Conservation (phyloP, 2,888 invertebrate genomes). For the Amphipyra berbera region DNA sequence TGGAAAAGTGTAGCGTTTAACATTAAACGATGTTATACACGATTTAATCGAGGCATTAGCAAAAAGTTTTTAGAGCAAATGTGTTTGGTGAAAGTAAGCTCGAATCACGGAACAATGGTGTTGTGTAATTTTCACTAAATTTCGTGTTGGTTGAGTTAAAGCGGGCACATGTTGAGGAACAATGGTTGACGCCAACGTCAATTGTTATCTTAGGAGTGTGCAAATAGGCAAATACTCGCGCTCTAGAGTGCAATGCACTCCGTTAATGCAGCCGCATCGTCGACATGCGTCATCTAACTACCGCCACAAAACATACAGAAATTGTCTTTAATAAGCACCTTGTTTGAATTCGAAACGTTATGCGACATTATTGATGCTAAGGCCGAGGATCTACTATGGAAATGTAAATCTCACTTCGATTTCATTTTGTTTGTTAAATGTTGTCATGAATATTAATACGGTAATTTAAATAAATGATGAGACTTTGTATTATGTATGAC, state of each 20-base stretch:
- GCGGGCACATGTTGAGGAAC: constrained; percentile 39
- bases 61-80: constrained; percentile 58
- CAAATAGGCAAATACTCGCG: constrained; percentile 74
- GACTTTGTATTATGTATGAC: constrained; percentile 24
- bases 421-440: constrained; percentile 49
- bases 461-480: constrained; percentile 45
- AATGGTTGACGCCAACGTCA: constrained; percentile 58
- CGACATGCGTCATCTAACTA: constrained; percentile 69
- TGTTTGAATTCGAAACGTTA: constrained; percentile 28
- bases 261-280: constrained; percentile 60
- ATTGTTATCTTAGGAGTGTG: constrained; percentile 74
- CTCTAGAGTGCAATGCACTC: constrained; percentile 77
- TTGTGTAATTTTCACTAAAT: constrained; percentile 52
- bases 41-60: constrained; percentile 54
- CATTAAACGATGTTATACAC: constrained; percentile 52
- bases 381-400: constrained; percentile 28
- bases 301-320: constrained; percentile 52
- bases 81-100: constrained; percentile 61
- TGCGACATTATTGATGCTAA: constrained; percentile 27
- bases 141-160: constrained; percentile 32
- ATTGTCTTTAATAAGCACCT: constrained; percentile 55
- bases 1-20: constrained; percentile 28
- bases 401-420: constrained; percentile 49
- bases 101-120: constrained; percentile 31
- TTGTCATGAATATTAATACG: constrained; percentile 46